A percentile compares a stretch with the other conserved stretches of the same genome.
These are phyloP conservation scores for Hemichromis elongatus DNA, from an alignment of 2,113 vertebrate species.

Conservation along the genomic window DNA sequence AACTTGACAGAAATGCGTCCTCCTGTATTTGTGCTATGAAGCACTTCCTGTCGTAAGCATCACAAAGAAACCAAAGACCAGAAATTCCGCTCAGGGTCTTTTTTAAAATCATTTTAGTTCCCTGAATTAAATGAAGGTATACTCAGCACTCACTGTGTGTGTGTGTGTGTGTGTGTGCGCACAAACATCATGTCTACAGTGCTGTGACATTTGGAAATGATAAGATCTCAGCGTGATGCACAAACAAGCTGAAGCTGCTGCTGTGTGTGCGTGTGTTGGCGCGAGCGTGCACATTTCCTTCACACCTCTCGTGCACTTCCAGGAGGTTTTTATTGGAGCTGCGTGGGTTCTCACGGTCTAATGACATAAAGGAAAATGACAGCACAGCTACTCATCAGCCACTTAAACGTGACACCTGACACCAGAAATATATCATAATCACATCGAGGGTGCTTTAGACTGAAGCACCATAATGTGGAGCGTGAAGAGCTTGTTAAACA, in stretches of 20 bases:
- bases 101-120: background rate
- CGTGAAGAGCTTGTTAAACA: background rate
- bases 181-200: background rate
- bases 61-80: background rate
- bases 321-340: background rate
- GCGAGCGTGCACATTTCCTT: background rate
- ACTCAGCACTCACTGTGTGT: fast-evolving
- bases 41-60: background rate
- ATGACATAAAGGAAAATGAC: background rate
- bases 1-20: fast-evolving
- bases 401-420: background rate
- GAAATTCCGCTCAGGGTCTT: fast-evolving
- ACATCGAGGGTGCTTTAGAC: background rate
- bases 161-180: background rate
- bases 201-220: background rate
- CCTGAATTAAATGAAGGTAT: background rate
- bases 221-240: background rate
- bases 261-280: background rate
- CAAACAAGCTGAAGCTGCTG: background rate
- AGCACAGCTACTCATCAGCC: background rate
- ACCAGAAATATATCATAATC: background rate
- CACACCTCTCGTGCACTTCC: background rate
- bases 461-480: background rate
- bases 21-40: background rate
- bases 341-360: background rate